phyloP scores from a whole-genome alignment of 2,888 invertebrate species.

The Neelides folsomi region DNA sequence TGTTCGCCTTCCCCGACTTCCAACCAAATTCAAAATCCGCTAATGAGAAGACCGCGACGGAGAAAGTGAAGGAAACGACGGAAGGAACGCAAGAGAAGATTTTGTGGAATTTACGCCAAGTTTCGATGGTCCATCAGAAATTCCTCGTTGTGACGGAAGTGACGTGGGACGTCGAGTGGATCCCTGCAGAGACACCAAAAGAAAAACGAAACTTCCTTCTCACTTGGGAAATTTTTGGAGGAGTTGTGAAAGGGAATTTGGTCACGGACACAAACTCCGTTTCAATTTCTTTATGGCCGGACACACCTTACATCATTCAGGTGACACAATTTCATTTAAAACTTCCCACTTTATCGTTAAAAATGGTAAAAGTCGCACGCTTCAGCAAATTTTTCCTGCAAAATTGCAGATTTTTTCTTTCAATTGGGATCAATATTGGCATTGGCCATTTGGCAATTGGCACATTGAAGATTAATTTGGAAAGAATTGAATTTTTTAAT shows the following conservation, averaged over 20 bases:
- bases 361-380: no score
- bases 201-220: slow-evolving; percentile 52
- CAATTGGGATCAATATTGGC: no score
- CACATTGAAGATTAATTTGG: no score
- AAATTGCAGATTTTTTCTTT: no score
- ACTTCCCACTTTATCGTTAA: no score
- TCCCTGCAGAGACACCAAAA: slow-evolving; percentile 40
- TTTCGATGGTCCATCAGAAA: slow-evolving; percentile 58
- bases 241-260: slow-evolving; percentile 64
- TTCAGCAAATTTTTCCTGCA: no score
- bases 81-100: slow-evolving; percentile 26
- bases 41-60: background rate
- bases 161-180: slow-evolving; percentile 49
- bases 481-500: no score
- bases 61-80: background rate
- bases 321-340: slow-evolving; percentile 38
- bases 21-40: no score
- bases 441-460: no score
- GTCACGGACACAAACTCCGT: slow-evolving; percentile 68
- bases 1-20: no score
- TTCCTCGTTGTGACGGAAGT: slow-evolving; percentile 54
- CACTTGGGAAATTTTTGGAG: slow-evolving; percentile 71
- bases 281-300: slow-evolving; percentile 65
- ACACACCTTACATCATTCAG: slow-evolving; percentile 67
- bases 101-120: slow-evolving; percentile 52